Conservation (phyloP, 1,140 invertebrate species). For the Armadillidium nasatum region DNA sequence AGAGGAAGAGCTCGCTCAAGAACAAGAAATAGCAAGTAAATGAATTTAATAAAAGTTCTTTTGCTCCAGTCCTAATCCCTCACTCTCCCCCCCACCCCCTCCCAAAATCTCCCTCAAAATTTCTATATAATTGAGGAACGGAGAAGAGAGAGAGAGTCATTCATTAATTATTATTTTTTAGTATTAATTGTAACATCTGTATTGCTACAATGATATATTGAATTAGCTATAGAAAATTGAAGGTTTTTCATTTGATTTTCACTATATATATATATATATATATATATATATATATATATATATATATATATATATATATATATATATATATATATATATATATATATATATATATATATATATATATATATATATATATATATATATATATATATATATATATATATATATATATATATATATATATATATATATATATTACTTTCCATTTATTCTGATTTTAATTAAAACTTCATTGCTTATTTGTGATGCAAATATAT, state of each 20-base stretch:
- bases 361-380: not conserved
- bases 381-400: not conserved
- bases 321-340: not conserved
- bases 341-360: not conserved
- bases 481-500: too few relatives aligned
- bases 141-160: too few relatives aligned
- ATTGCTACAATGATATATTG: too few relatives aligned
- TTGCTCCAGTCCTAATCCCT: not conserved
- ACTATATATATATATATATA: too few relatives aligned
- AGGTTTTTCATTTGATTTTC: not conserved
- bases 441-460: not conserved
- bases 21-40: not conserved
- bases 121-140: too few relatives aligned
- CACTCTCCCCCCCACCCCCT: not conserved
- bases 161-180: too few relatives aligned
- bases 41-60: not conserved
- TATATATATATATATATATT: not conserved
- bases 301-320: constrained; percentile 5
- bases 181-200: too few relatives aligned
- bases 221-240: not conserved
- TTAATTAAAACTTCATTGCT: not conserved
- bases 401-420: not conserved
- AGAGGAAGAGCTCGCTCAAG: not conserved
- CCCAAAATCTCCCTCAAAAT: not conserved
- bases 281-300: constrained; percentile 8